Conservation (phyloP, 2,797 vertebrate species). For the Phrynocephalus forsythii region DNA sequence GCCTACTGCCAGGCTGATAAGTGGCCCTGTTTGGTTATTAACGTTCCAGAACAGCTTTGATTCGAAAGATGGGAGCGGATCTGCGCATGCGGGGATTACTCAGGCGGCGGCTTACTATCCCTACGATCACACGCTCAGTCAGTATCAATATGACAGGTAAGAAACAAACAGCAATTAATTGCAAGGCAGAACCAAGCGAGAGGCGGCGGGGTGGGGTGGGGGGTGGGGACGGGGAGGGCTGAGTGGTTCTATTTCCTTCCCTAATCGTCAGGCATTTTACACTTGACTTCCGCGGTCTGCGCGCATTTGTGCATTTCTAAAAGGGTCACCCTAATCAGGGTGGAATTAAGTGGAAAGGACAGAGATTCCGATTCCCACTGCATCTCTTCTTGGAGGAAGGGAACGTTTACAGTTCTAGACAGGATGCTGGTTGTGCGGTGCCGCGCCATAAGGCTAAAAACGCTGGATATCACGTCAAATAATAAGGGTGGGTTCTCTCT, state of each 20-base stretch:
- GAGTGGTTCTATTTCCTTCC: neutral
- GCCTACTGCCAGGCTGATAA: neutral
- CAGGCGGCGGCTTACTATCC: conserved; percentile 94
- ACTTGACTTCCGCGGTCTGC: neutral
- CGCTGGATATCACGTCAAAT: neutral
- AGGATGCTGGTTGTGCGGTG: neutral
- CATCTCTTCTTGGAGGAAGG: too few species aligned
- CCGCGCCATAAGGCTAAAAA: neutral
- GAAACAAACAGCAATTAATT: conserved; percentile 46
- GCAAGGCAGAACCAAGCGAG: neutral
- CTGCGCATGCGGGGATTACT: conserved; percentile 92
- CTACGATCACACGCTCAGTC: conserved; percentile 92
- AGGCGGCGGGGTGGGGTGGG: too few species aligned
- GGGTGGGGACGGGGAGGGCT: neutral
- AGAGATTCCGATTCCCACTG: too few species aligned
- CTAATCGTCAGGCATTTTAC: neutral
- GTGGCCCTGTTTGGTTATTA: conserved; percentile 18
- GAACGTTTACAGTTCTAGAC: too few species aligned
- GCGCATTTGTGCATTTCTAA: neutral
- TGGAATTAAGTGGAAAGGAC: neutral
- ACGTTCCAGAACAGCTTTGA: conserved; percentile 92
- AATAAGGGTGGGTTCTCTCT: neutral
- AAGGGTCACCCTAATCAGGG: neutral
- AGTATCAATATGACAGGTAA: conserved; percentile 96
- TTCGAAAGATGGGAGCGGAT: conserved; percentile 90